These are phyloP conservation scores for Esox niger DNA, from an alignment of 2,113 vertebrate species.

Conservation along the genomic window DNA sequence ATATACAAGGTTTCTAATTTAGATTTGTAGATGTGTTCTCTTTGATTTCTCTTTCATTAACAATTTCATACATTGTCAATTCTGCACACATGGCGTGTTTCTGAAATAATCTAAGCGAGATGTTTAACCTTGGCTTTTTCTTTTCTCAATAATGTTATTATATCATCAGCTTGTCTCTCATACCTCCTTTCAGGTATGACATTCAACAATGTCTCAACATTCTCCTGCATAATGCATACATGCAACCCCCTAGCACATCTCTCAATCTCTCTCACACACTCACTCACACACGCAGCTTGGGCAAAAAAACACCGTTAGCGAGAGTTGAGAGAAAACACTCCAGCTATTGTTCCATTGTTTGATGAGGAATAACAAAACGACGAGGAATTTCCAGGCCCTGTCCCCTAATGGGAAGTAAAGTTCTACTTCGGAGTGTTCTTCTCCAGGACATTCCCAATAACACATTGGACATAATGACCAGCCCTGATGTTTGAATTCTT, in stretches of 20 bases:
- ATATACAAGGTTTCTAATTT: constrained; percentile 36
- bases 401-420: constrained; percentile 64
- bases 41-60: background rate
- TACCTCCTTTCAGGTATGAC: constrained; percentile 43
- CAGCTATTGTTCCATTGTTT: constrained; percentile 77
- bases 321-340: constrained; percentile 45
- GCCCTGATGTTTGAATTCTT: constrained; percentile 31
- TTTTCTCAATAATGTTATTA: constrained; percentile 32
- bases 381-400: constrained; percentile 68
- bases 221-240: constrained; percentile 47
- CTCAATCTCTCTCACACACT: constrained; percentile 1
- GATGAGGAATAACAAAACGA: constrained; percentile 72
- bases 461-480: constrained; percentile 28
- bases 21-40: too few relatives aligned
- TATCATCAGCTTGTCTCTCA: constrained; percentile 30
- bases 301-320: constrained; percentile 44
- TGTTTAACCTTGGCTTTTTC: constrained; percentile 7
- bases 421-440: constrained; percentile 50
- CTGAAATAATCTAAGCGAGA: background rate
- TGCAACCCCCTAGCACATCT: background rate
- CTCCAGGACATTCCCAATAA: constrained; percentile 45
- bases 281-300: constrained; percentile 17
- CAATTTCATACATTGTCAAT: background rate
- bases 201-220: constrained; percentile 32
- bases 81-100: constrained; percentile 1